Evolutionary conservation across 2,113 vertebrate species (phyloP), one percentile per base, ranked within the genome.

Genomic region (Myrmophylax atrothorax): DNA sequence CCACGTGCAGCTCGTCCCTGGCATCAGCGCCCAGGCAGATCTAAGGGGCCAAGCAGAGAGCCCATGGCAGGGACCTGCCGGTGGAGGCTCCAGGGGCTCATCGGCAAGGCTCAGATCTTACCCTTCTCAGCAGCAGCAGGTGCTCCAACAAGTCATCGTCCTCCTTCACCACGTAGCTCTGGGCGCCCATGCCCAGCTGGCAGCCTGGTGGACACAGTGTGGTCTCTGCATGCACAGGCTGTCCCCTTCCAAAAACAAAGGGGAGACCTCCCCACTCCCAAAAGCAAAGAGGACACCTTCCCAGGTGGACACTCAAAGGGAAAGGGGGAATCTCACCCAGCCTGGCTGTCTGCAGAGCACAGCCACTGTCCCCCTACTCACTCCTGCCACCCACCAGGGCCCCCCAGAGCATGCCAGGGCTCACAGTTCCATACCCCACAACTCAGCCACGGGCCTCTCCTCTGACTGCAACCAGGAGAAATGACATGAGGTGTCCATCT

Each of bases 1-100:
- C 96, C 59, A 98, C 92, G 26, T 98, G 97, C 83, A 95, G 92
- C 92, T 98, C 97, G 1, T 98, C 97, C 33, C 80, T 20, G 22
- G 97, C 95, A 2, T 96, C 94, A 2, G 94, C 91, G 5, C 97
- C 94, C 66, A 98, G 92, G 94, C 94, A 97, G 76, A 98, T 94
- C 98, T 98, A 85, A 2, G 0, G 79, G 53, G 70, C 18, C 42
- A 5, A 63, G 59, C 47, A 80, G 12, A 74, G 40, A 64, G 40
- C 59, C n/a, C 69, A 0, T n/a, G 28, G 64, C 49, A 38, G 9
- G 35, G n/a, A 46, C 4, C 33, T 1, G 14, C 38, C 8, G 4
- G 13, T 4, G 35, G 5, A 22, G 31, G 38, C 38, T 15, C 63
- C 1, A 0, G 15, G 1, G 1, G 68, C 13, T 40, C 49, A 12